Conservation (phyloP, 1,140 invertebrate species). For the Scaptomyza montana region DNA sequence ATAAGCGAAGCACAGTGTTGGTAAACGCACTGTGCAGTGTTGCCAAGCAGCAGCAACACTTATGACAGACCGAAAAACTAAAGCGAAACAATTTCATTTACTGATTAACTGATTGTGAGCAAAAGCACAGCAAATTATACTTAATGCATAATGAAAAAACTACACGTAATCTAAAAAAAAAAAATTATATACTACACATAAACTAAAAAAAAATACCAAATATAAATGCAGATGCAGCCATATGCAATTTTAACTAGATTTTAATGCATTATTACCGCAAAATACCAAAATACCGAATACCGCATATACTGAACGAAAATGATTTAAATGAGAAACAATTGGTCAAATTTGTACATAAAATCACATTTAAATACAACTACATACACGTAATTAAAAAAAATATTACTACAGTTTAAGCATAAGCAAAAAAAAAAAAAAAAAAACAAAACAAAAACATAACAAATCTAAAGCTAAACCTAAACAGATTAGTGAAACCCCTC, state of each 20-base stretch:
- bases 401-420: constrained; percentile 80
- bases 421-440: constrained; percentile 53
- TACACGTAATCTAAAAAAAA: constrained; percentile 37
- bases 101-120: constrained; percentile 52
- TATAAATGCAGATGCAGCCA: constrained; percentile 77
- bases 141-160: constrained; percentile 42
- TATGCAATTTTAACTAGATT: constrained; percentile 82
- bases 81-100: constrained; percentile 49
- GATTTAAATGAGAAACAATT: constrained; percentile 55
- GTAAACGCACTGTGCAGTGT: constrained; percentile 35
- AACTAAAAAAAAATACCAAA: constrained; percentile 62
- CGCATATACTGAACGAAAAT: constrained; percentile 59
- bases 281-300: constrained; percentile 63
- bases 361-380: constrained; percentile 78
- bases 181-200: constrained; percentile 75
- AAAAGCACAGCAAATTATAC: constrained; percentile 62
- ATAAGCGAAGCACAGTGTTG: constrained; percentile 30
- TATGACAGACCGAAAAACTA: constrained; percentile 22
- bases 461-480: constrained; percentile 25
- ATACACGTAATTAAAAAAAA: constrained; percentile 69
- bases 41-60: constrained; percentile 24
- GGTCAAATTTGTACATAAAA: constrained; percentile 76
- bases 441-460: neutral
- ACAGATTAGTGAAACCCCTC: constrained; percentile 31
- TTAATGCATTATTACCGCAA: constrained; percentile 80